Evolutionary conservation across 2,113 vertebrate genomes (phyloP), one percentile per base, ranked within the genome.

Genomic region (Brachyhypopomus occidentalis): DNA sequence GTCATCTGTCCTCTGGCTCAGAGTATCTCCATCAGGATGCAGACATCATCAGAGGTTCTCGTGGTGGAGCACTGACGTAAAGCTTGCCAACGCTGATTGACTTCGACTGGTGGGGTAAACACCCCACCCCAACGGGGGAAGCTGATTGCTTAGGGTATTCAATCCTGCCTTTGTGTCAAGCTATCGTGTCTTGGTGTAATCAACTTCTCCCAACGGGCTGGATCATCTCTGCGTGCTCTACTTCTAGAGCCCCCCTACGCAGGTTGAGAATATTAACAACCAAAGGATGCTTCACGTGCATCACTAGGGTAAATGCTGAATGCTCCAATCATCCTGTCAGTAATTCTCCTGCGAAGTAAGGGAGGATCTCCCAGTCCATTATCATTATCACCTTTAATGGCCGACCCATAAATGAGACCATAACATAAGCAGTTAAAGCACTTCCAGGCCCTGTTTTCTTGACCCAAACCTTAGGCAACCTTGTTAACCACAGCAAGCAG

Each of bases 81-180:
- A 81, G 62, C 84, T 81, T 75, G 62, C 73, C 77, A 84, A 88
- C 87, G 74, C 84, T 81, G 72, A 85, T 80, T 89, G 78, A 34
- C 41, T 86, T 23, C 48, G 75, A 86, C 85, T 69, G 76, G 12
- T 75, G 71, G 84, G 81, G 89, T 86, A 85, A 55, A 23, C 58
- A 45, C 72, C 79, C 66, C 59, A 71, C 52, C 55, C 30, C 19
- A 80, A 36, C 69, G 69, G 11, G 77, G 69, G 58, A 63, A 60
- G 67, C 4, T 4, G 55, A n/a, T 58, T 22, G n/a, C 67, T 75
- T 73, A 66, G 23, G 16, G 66, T 72, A n/a, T 72, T 82, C 64
- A 45, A 52, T 19, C 22, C 7, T 55, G 76, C 75, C 64, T 67
- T 71, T n/a, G 78, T 52, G 48, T 52, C 45, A 4, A 27, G 25